phyloP scores from a whole-genome alignment of 2,797 vertebrate species.

The Pipistrellus kuhlii region DNA sequence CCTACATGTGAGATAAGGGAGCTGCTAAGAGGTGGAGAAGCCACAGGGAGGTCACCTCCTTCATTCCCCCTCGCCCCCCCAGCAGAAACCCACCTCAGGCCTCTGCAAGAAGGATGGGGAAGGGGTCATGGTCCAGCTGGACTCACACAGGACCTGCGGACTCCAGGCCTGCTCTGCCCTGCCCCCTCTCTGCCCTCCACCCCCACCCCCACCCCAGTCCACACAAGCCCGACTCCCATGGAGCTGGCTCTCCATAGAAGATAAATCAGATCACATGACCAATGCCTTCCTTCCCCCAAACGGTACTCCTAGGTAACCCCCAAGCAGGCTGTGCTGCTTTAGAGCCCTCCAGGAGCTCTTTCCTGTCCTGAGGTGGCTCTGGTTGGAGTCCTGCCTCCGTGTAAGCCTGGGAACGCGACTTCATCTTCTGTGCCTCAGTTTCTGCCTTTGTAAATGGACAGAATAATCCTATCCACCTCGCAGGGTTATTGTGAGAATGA shows the following conservation, averaged over 20 bases:
- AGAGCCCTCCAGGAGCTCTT: neutral
- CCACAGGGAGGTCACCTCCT: neutral
- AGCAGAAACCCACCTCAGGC: neutral
- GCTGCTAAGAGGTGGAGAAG: neutral
- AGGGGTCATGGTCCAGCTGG: neutral
- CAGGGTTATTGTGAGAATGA: neutral
- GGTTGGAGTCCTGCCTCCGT: neutral
- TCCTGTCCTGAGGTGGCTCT: neutral
- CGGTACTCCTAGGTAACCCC: neutral
- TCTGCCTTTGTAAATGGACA: conserved; percentile 8
- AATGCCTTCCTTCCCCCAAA: neutral
- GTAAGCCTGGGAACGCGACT: neutral
- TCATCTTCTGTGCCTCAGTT: conserved; percentile 1
- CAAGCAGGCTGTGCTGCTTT: neutral
- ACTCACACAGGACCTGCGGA: neutral
- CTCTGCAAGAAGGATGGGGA: neutral
- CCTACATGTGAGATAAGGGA: neutral
- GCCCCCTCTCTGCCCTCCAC: no score
- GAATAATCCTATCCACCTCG: neutral
- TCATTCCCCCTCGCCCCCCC: no score
- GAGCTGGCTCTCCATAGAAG: neutral
- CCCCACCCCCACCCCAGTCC: neutral
- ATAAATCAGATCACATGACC: neutral
- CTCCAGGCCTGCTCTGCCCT: neutral
- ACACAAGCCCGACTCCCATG: neutral